Conservation (phyloP, 2,797 vertebrate genomes). For the Sarcoramphus papa region DNA sequence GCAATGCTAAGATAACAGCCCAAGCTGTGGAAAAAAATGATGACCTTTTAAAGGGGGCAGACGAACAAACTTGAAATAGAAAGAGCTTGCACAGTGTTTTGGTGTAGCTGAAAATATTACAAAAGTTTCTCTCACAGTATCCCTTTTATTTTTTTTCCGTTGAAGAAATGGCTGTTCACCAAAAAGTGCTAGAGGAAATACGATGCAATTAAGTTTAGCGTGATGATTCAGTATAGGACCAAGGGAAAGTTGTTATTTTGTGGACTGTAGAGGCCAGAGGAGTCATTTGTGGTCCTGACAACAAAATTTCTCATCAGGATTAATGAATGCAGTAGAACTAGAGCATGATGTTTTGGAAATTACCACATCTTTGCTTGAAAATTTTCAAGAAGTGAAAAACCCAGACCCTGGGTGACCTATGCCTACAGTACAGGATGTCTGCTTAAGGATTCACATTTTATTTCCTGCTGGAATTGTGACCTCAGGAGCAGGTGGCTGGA, state of each 20-base stretch:
- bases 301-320: not conserved
- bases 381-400: not conserved
- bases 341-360: not conserved
- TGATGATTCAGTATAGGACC: not conserved
- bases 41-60: not conserved
- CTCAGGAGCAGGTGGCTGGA: not conserved
- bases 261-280: not conserved
- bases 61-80: not conserved
- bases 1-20: not conserved
- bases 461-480: not conserved
- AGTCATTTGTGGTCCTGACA: not conserved
- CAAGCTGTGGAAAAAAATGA: not conserved
- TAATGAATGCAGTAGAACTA: not conserved
- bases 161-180: not conserved
- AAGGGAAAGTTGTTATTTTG: not conserved
- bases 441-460: not conserved
- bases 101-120: not conserved
- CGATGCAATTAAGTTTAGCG: rapidly evolving
- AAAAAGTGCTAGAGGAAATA: not conserved
- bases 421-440: not conserved
- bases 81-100: not conserved
- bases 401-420: not conserved
- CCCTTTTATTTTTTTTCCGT: not conserved
- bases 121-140: not conserved
- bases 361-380: not conserved